Base-by-base conservation (phyloP, 1,140 invertebrate species). In the Rhagoletis zephyria region DNA sequence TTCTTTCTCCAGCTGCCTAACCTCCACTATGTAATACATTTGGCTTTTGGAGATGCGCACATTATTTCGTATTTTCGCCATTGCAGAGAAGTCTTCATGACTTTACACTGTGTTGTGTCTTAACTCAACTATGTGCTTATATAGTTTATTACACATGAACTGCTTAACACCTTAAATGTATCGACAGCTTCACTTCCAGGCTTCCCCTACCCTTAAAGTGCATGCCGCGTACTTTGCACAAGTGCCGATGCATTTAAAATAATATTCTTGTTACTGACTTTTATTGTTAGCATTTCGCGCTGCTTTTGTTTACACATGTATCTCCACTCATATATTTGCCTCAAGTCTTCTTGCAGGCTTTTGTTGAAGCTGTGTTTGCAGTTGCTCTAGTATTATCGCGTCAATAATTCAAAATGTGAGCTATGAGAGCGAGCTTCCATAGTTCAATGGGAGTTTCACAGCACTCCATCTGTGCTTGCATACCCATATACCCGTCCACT, bases 341-440 rank as follows among this genome's bases (percentile, higher is more conserved):
- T 77, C 51, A 51, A 40, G 45, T 77, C 14, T 56, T 6, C 9
- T 40, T 77, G 70, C 14, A n/a, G 40, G 45, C 48, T 77, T 77
- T 77, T 30, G 30, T 30, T 30, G 30, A 30, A 30, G 45, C 3
- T 16, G 45, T 16, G 7, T n/a, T 77, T 30, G 45, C n/a, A 19
- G 48, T 77, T 77, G 74, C 56, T 16, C n/a, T 45, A 77, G 70
- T 16, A 77, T 77, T 77, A 77, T 77, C 70, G 48, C 9, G 70
- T 19, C 74, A 77, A 77, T 77, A 77, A 77, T 56, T 77, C 74
- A 77, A 77, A 56, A 77, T 48, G 19, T 77, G 74, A 77, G 74
- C 74, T 77, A 77, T 19, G 48, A 51, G 1, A 77, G 74, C 14
- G 0, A 10, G 40, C 14, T 74, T 45, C 67, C 42, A 74, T 74